Conservation (phyloP, 2,888 invertebrate genomes). For the Cryptophagus acutangulus region DNA sequence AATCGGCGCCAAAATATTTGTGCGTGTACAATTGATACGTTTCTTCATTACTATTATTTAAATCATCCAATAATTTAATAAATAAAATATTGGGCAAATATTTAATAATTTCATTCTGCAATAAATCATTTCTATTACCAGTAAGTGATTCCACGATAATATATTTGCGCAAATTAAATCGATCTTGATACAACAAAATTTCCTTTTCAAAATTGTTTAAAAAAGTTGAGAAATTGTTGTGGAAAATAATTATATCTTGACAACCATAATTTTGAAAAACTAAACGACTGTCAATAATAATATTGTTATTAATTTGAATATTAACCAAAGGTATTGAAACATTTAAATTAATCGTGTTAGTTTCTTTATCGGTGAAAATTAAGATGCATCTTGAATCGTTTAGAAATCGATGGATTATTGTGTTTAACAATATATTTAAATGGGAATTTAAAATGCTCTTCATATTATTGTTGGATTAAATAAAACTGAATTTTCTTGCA, state of each 20-base stretch:
- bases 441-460: too few species aligned
- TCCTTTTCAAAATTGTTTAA: too few species aligned
- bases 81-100: neutral
- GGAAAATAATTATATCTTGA: neutral
- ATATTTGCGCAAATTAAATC: neutral
- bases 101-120: neutral
- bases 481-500: neutral
- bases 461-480: neutral
- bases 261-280: neutral
- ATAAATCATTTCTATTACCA: too few species aligned
- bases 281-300: neutral
- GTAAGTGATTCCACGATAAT: too few species aligned
- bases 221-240: too few species aligned
- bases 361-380: neutral
- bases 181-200: neutral
- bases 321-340: conserved; percentile 13
- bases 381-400: neutral
- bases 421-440: neutral
- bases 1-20: conserved; percentile 3
- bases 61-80: neutral
- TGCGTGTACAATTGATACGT: conserved; percentile 7
- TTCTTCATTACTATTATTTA: neutral
- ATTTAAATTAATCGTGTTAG: conserved; percentile 17
- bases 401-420: neutral
- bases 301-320: neutral